Base-by-base conservation (phyloP, 2,797 vertebrate species). In the Acanthornis magna region DNA sequence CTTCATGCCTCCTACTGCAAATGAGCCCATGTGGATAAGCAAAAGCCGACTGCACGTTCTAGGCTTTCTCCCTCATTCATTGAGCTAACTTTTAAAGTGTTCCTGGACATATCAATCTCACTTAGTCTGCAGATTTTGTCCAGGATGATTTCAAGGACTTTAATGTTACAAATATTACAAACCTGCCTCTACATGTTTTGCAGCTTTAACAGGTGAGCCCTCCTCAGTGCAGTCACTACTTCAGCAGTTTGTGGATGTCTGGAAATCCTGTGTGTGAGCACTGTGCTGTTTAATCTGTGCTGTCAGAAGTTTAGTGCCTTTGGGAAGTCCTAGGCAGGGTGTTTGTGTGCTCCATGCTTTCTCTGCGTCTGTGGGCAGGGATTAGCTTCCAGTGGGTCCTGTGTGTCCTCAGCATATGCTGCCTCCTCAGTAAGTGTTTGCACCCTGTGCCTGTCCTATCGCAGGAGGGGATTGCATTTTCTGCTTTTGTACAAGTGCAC, bases 291-390 rank as follows among this genome's bases (percentile, higher is more conserved):
- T n/a, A 36, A 68, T 25, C 9, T 43, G 40, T 42, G 40, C 40
- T 42, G 10, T 40, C n/a, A 51, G 66, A 38, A 60, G 14, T 43
- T 54, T 2, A 25, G 43, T 40, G 40, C 58, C 84, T 45, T 70
- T 3, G 6, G 29, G 43, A 66, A 40, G 25, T 11, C 7, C 10
- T 23, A 13, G 65, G 14, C n/a, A 66, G 62, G 16, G 1, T 36
- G 47, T 68, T 66, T 1, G 1, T 45, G n/a, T 22, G 23, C 54
- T 65, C 9, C 0, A 0, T 26, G n/a, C 26, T 53, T 62, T 36
- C 29, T 29, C 38, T 45, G 5, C 32, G 17, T 34, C 43, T 60
- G 1, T 20, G 43, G 63, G 38, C 10, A 75, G 75, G 29, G 50
- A 48, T 54, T 43, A 43, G 22, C 22, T 86, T 73, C 62, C 26